phyloP scores from a whole-genome alignment of 2,797 vertebrate species.

The Telmatherina bonti region DNA sequence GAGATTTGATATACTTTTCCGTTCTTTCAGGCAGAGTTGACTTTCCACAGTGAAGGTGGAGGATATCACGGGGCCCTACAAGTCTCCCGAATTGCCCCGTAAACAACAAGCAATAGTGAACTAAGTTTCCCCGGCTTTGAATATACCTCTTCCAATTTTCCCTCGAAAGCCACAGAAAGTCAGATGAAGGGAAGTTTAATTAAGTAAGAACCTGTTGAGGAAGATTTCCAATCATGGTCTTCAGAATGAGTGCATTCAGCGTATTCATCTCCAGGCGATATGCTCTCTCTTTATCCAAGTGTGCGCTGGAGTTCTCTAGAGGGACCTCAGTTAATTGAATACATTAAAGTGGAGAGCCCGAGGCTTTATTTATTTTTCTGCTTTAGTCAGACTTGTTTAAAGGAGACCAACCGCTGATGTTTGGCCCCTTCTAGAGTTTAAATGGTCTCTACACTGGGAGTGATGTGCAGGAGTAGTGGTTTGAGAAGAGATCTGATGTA shows the following conservation, averaged over 20 bases:
- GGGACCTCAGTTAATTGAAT: slow-evolving; percentile 88
- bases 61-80: slow-evolving; percentile 70
- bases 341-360: slow-evolving; percentile 86
- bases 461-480: slow-evolving; percentile 65
- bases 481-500: slow-evolving; percentile 80
- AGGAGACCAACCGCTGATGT: slow-evolving; percentile 85
- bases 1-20: slow-evolving; percentile 76
- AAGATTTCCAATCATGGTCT: slow-evolving; percentile 86
- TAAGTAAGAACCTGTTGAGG: slow-evolving; percentile 88
- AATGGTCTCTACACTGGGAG: slow-evolving; percentile 82
- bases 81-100: slow-evolving; percentile 67
- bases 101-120: slow-evolving; percentile 75
- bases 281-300: slow-evolving; percentile 83
- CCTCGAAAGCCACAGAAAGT: slow-evolving; percentile 79
- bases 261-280: slow-evolving; percentile 86
- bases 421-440: slow-evolving; percentile 80
- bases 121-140: slow-evolving; percentile 74
- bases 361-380: slow-evolving; percentile 89
- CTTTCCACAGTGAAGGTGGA: slow-evolving; percentile 67
- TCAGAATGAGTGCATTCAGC: slow-evolving; percentile 85
- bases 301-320: slow-evolving; percentile 83
- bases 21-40: slow-evolving; percentile 75
- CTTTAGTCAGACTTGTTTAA: slow-evolving; percentile 88
- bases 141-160: slow-evolving; percentile 74
- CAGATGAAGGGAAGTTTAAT: slow-evolving; percentile 86